Evolutionary conservation across 2,113 vertebrate species (phyloP), one percentile per base, ranked within the genome.

Genomic region (Neodon shergylaensis): DNA sequence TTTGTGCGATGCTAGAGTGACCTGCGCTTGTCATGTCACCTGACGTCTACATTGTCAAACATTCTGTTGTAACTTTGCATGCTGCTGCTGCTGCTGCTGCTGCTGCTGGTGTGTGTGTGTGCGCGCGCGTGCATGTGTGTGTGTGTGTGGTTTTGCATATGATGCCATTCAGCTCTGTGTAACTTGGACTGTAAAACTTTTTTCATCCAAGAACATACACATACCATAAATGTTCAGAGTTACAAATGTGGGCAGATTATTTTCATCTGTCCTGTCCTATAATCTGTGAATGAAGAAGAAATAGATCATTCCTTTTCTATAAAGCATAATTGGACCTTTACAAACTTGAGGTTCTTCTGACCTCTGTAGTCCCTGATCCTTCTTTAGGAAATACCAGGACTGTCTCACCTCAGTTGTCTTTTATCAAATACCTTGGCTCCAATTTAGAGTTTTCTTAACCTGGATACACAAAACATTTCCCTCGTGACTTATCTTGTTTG

Each of bases 91-190:
- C n/a, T n/a, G n/a, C n/a, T n/a, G n/a, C n/a, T n/a, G n/a, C n/a
- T 79, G 10, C 5, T 39, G 54, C 13, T 73, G 1, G 1, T 49
- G 13, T 22, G 13, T 39, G 19, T 11, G 4, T 74, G 14, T 54
- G 0, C n/a, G n/a, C n/a, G n/a, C n/a, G n/a, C n/a, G n/a, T 49
- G 13, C 22, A 10, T 39, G 19, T 11, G 4, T 74, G 16, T 28
- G 13, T 39, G 19, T 11, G 2, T 74, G 14, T 54, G n/a, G 0
- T 6, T 42, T 28, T 87, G 7, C 4, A 2, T 11, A 4, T 42
- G 3, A 7, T 47, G 4, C 1, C 26, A 36, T 33, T 31, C 17
- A 36, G 28, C 24, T 63, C 7, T 4, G 47, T 13, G 39, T 44
- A 44, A 61, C 16, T 63, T 33, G 17, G 31, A n/a, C 1, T 65